Base-by-base conservation (phyloP, 2,113 vertebrate species). In the Cyphomyrus plagiostoma region DNA sequence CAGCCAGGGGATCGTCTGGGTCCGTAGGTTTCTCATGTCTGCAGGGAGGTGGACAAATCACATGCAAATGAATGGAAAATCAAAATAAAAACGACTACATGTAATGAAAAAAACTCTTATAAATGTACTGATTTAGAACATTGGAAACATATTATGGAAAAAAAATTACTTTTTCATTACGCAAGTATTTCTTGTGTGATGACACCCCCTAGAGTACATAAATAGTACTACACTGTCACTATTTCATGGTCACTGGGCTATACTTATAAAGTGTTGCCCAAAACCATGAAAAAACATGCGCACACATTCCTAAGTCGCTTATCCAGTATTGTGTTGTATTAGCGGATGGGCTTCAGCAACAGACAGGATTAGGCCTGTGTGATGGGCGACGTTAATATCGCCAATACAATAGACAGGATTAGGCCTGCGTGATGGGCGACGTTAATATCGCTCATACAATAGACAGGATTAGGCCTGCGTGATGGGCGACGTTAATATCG, bases 1-100 rank as follows among this genome's bases (percentile, higher is more conserved):
- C 98, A 15, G 98, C 98, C 87, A 99, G 96, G 1, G 98, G 98
- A 88, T 99, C 98, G 0, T 99, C 98, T 1, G 98, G 98, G 92
- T 99, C 98, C 19, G 98, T 99, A 82, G 98, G 98, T 89, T 99
- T 99, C 94, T 99, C 98, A 0, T 99, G 98, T 84, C 98, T 99
- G 90, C 9, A 35, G 50, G 49, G 3, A 90, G 13, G 17, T 45
- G n/a, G 21, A 15, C 21, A 58, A 48, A 39, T 4, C 15, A 77
- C 70, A 39, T 39, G 13, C n/a, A 80, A 42, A 42, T 19, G 30
- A 80, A 80, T 0, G 5, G 74, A 42, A 42, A 74, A 35, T 26
- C 35, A 1, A 74, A 1, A 70, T 70, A 13, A 30, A 70, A 70
- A 30, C 0, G 9, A 66, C 62, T 80, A 39, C 74, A 80, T n/a